These are phyloP conservation scores for Pachymerium ferrugineum DNA, from an alignment of 2,888 invertebrate species.

Conservation along the genomic window DNA sequence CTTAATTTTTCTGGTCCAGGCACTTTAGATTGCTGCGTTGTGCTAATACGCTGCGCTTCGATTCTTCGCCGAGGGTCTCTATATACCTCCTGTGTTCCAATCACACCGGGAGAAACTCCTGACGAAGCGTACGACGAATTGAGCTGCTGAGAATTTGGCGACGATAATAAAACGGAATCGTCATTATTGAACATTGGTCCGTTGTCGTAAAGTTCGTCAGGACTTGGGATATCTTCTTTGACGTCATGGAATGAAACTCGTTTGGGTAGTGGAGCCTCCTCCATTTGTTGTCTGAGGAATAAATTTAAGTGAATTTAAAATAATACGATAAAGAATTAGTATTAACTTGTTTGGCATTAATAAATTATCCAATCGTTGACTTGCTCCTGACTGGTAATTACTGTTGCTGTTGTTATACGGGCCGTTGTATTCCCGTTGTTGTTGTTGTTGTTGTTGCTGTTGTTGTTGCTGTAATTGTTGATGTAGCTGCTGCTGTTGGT, in stretches of 20 bases:
- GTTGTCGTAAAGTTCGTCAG: not conserved
- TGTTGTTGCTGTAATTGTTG: conserved; percentile 38
- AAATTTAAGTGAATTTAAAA: too few relatives aligned
- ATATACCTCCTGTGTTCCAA: conserved; percentile 97
- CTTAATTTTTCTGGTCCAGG: conserved; percentile 85
- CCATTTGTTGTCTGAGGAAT: not conserved
- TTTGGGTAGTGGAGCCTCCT: conserved; percentile 41
- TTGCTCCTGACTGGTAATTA: conserved; percentile 28
- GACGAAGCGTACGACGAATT: conserved; percentile 46
- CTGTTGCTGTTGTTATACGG: not conserved
- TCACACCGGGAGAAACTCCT: conserved; percentile 84
- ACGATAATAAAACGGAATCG: conserved; percentile 28
- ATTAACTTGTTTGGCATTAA: not conserved
- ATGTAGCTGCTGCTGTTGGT: conserved; percentile 41
- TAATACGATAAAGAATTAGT: not conserved
- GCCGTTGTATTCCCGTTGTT: conserved; percentile 26
- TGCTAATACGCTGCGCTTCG: conserved; percentile 71
- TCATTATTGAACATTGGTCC: not conserved
- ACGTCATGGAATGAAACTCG: conserved; percentile 48
- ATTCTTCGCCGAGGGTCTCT: conserved; percentile 85
- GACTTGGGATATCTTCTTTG: conserved; percentile 40
- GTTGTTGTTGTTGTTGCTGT: conserved; percentile 34
- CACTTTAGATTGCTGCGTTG: conserved; percentile 51
- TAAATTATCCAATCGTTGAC: conserved; percentile 35
- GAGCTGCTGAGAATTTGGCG: conserved; percentile 35